phyloP scores from a whole-genome alignment of 2,797 vertebrate genomes.

The Micropoecilia bifurca region DNA sequence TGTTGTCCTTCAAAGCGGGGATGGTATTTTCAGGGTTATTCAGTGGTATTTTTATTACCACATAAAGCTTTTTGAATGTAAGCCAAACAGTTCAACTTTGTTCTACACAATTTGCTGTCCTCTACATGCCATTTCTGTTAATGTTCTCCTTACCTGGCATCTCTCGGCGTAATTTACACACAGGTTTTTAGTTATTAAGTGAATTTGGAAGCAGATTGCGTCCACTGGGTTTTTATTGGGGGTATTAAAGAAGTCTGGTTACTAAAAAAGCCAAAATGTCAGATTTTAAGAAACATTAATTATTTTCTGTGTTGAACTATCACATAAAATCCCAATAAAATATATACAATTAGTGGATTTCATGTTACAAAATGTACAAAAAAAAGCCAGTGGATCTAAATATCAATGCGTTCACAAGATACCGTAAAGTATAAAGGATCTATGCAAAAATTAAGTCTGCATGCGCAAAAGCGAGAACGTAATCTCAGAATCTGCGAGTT shows the following conservation, averaged over 20 bases:
- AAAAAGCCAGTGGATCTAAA: neutral
- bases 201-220: neutral
- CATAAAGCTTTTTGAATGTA: neutral
- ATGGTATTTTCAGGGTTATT: neutral
- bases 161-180: neutral
- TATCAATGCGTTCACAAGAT: conserved; percentile 4
- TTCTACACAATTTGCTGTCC: neutral
- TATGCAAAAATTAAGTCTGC: neutral
- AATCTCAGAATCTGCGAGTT: conserved; percentile 12
- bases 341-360: neutral
- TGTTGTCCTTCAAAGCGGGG: neutral
- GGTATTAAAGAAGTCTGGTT: neutral
- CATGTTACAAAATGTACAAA: neutral
- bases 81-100: neutral
- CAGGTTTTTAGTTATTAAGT: neutral
- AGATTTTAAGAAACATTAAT: neutral
- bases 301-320: neutral
- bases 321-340: neutral
- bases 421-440: neutral
- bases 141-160: neutral
- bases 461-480: neutral
- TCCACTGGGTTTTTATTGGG: neutral
- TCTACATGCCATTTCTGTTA: neutral
- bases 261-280: neutral
- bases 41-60: neutral